These are phyloP conservation scores for Gila orcuttii DNA, from an alignment of 2,113 vertebrate species.

Conservation along the genomic window DNA sequence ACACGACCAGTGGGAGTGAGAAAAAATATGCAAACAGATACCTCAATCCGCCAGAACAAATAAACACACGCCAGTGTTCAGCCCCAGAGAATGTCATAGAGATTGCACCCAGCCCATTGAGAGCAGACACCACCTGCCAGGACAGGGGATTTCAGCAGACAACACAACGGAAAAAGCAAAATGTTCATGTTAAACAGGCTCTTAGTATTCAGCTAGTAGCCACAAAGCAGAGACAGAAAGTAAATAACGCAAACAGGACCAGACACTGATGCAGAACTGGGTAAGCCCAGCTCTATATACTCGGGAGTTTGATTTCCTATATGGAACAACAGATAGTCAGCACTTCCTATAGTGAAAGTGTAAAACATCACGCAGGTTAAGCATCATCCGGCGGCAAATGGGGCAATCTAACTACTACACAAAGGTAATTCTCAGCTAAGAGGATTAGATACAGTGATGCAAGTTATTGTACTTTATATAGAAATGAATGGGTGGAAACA, in stretches of 20 bases:
- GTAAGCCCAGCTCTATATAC: slow-evolving; percentile 6
- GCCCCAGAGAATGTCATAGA: slow-evolving; percentile 56
- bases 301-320: slow-evolving; percentile 20
- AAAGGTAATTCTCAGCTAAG: slow-evolving; percentile 23
- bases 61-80: slow-evolving; percentile 36
- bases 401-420: not conserved
- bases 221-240: slow-evolving; percentile 27
- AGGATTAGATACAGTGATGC: slow-evolving; percentile 21
- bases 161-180: slow-evolving; percentile 47
- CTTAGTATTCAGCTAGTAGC: slow-evolving; percentile 59
- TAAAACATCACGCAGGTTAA: not conserved
- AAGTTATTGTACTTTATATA: slow-evolving; percentile 9
- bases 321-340: slow-evolving; percentile 36
- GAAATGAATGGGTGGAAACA: not conserved
- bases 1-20: slow-evolving; percentile 28
- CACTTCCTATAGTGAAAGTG: slow-evolving; percentile 6
- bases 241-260: slow-evolving; percentile 42
- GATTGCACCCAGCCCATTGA: slow-evolving; percentile 45
- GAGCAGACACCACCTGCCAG: slow-evolving; percentile 58
- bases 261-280: slow-evolving; percentile 43
- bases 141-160: slow-evolving; percentile 47
- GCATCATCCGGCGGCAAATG: not conserved
- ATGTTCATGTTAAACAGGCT: slow-evolving; percentile 59
- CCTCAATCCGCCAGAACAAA: slow-evolving; percentile 50
- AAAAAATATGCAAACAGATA: slow-evolving; percentile 43